phyloP scores from a whole-genome alignment of 2,113 vertebrate species.

The Sakesphorus luctuosus region DNA sequence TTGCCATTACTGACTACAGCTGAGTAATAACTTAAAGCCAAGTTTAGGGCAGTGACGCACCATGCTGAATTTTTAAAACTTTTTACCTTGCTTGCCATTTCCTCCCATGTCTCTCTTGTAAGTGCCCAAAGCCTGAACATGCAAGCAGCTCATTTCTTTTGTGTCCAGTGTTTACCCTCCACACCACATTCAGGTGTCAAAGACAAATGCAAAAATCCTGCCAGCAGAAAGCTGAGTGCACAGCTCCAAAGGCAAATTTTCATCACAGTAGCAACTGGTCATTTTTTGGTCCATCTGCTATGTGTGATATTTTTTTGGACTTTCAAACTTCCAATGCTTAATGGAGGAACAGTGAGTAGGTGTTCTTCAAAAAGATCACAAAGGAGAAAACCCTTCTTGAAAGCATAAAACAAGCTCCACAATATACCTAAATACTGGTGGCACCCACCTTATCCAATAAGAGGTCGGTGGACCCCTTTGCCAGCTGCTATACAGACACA shows the following conservation, averaged over 20 bases:
- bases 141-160: neutral
- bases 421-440: neutral
- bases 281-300: neutral
- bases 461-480: neutral
- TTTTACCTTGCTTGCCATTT: neutral
- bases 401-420: neutral
- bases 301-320: neutral
- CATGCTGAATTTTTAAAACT: neutral
- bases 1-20: neutral
- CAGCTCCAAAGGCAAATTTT: neutral
- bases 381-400: neutral
- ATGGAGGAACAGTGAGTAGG: neutral
- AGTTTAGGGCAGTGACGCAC: neutral
- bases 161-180: neutral
- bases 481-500: neutral
- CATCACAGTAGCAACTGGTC: neutral
- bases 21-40: fast-evolving
- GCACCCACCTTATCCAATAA: neutral
- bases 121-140: neutral
- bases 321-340: neutral
- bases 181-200: neutral
- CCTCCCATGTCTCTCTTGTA: neutral
- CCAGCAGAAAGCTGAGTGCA: neutral
- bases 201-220: neutral
- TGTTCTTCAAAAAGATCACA: neutral